A percentile compares a stretch with the other conserved stretches of the same genome.
These are phyloP conservation scores for Amblyopsis rosae DNA, from an alignment of 2,113 vertebrate species.

Conservation along the genomic window DNA sequence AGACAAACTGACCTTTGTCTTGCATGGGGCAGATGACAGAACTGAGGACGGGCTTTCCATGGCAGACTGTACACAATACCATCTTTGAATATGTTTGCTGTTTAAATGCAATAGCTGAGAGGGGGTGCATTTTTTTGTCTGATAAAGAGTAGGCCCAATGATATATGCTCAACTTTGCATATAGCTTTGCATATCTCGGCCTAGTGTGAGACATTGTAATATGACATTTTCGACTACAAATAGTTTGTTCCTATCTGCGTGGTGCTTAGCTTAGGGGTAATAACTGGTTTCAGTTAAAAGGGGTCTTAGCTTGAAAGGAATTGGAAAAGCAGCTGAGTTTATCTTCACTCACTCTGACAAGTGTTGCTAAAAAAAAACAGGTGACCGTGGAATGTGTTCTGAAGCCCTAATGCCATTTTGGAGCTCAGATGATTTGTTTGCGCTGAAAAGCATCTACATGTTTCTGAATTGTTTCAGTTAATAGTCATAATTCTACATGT, in stretches of 20 bases:
- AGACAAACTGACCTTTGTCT: constrained; percentile 71
- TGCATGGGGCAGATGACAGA: constrained; percentile 39
- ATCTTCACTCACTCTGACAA: constrained; percentile 65
- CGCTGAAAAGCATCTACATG: constrained; percentile 27
- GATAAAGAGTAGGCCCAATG: constrained; percentile 18
- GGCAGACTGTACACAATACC: constrained; percentile 57
- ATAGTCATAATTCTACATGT: constrained; percentile 1
- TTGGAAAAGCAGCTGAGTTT: constrained; percentile 73
- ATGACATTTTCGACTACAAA: constrained; percentile 44
- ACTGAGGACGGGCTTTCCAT: constrained; percentile 51
- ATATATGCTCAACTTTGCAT: constrained; percentile 30
- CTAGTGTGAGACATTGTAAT: constrained; percentile 5
- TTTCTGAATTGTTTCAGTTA: constrained; percentile 9
- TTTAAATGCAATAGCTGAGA: constrained; percentile 21
- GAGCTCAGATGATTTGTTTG: constrained; percentile 48
- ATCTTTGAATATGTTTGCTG: constrained; percentile 64
- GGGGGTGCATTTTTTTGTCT: constrained; percentile 31
- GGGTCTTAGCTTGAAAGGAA: constrained; percentile 62
- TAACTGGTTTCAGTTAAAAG: constrained; percentile 60
- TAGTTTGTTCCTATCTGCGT: constrained; percentile 49
- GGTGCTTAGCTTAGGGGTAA: constrained; percentile 57
- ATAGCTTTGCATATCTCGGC: not conserved
- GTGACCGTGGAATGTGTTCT: constrained; percentile 66
- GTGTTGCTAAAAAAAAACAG: constrained; percentile 73
- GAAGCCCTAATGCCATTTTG: constrained; percentile 54